A percentile compares a stretch with the other conserved stretches of the same genome.
Conservation (phyloP, 2,888 invertebrate genomes). For the Metellina segmentata region DNA sequence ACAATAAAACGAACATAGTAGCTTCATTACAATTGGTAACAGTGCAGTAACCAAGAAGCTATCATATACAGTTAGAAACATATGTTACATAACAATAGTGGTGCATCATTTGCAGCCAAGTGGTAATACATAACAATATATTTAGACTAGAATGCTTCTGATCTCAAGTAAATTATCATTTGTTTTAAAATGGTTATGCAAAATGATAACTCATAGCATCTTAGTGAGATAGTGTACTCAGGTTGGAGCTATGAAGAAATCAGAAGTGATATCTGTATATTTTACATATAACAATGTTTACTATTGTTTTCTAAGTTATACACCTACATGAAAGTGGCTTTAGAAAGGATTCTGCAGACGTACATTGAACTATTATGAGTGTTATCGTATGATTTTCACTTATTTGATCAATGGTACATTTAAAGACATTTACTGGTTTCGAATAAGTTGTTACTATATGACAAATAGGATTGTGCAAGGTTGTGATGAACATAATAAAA, state of each 20-base stretch:
- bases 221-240: neutral
- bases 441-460: neutral
- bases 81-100: conserved; percentile 32
- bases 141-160: conserved; percentile 45
- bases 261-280: neutral
- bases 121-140: conserved; percentile 30
- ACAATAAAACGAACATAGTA: conserved; percentile 21
- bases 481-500: neutral
- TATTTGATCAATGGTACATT: neutral
- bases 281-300: neutral
- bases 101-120: conserved; percentile 40
- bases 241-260: neutral
- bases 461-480: neutral
- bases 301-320: neutral
- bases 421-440: neutral
- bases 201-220: neutral
- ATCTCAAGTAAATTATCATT: neutral
- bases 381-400: neutral
- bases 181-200: neutral
- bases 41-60: conserved; percentile 10
- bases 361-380: neutral
- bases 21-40: conserved; percentile 12
- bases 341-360: neutral
- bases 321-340: neutral
- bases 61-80: conserved; percentile 50